These are phyloP conservation scores for Neomorphus geoffroyi DNA, from an alignment of 2,797 vertebrate species.

Conservation along the genomic window DNA sequence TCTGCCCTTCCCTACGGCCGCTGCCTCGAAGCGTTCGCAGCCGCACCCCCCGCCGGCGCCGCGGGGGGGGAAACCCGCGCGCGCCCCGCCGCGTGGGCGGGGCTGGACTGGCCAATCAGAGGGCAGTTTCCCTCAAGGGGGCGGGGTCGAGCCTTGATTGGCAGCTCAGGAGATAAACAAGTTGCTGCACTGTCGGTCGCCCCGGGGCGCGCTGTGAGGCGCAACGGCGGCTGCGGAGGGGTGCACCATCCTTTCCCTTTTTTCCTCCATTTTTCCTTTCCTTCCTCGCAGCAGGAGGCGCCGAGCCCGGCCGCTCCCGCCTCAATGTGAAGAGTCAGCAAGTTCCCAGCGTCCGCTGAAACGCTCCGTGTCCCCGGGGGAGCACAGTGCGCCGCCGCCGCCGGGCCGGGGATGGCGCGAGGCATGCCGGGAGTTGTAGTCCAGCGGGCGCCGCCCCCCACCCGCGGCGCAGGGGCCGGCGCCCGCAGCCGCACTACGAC, in stretches of 20 bases:
- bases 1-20: no score
- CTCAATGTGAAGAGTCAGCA: constrained; percentile 58
- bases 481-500: constrained; percentile 70
- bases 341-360: constrained; percentile 50
- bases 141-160: background rate
- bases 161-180: constrained; percentile 65
- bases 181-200: background rate
- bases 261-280: no score
- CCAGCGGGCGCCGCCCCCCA: background rate
- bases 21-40: no score
- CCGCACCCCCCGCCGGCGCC: no score
- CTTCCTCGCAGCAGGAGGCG: background rate
- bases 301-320: background rate
- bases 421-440: constrained; percentile 80
- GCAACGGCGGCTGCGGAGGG: background rate
- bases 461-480: background rate
- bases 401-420: constrained; percentile 3
- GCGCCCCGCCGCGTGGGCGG: background rate
- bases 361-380: background rate
- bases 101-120: background rate
- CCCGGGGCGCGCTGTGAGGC: rapidly evolving
- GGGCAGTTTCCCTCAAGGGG: background rate
- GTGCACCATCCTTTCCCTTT: no score
- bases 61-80: no score
- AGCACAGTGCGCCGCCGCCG: constrained; percentile 70